phyloP scores from a whole-genome alignment of 64 coral and sea anemone species.

The Dendronephthya gigantea region DNA sequence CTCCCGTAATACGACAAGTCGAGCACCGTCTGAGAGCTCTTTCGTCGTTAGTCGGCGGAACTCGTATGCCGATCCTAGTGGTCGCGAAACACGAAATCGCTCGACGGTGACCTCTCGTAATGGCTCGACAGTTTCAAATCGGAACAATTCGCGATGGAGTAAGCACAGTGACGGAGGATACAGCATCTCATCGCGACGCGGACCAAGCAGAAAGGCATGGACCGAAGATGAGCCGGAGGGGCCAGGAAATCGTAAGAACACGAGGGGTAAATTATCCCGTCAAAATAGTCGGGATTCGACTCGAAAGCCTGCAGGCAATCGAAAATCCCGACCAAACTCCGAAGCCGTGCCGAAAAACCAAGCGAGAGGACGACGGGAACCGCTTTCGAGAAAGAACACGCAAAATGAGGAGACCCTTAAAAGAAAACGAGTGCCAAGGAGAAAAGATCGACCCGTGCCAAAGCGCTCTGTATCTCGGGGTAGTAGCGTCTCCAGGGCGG shows the following conservation, averaged over 20 bases:
- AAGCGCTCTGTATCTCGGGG: too few relatives aligned
- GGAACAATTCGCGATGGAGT: conserved; percentile 52
- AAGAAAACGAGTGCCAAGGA: too few relatives aligned
- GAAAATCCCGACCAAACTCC: too few relatives aligned
- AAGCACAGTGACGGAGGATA: conserved; percentile 35
- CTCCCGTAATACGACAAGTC: neutral
- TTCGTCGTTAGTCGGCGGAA: neutral
- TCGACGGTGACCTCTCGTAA: conserved; percentile 19
- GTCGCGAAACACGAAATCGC: conserved; percentile 20
- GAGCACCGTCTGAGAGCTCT: neutral
- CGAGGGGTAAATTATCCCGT: neutral
- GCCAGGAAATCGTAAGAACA: neutral
- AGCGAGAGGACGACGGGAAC: too few relatives aligned
- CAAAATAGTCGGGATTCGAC: too few relatives aligned
- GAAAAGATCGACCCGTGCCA: too few relatives aligned
- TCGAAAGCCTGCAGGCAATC: too few relatives aligned
- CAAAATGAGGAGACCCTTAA: too few relatives aligned
- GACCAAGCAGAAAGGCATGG: neutral
- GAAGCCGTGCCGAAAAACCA: too few relatives aligned
- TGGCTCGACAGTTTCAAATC: conserved; percentile 26
- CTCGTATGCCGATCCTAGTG: neutral
- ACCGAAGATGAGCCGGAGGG: neutral
- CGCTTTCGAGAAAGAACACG: too few relatives aligned
- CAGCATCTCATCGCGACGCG: conserved; percentile 28
- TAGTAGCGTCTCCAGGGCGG: too few relatives aligned